A percentile compares a stretch with the other conserved stretches of the same genome.
These are phyloP conservation scores for Anarsia innoxiella DNA, from an alignment of 2,888 invertebrate genomes.

Conservation along the genomic window DNA sequence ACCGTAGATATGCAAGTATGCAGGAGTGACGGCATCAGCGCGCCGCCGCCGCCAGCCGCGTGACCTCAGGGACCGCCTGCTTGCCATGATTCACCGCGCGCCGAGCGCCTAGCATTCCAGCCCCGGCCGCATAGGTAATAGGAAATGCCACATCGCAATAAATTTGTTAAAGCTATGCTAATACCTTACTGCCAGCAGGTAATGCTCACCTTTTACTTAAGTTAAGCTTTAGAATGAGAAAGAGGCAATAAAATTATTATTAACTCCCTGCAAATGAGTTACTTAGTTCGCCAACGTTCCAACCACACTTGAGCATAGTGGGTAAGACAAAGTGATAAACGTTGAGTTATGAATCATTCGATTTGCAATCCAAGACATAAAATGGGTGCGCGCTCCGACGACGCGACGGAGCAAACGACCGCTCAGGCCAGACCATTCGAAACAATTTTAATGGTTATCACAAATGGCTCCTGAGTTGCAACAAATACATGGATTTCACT, in stretches of 20 bases:
- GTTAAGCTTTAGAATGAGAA: too few relatives aligned
- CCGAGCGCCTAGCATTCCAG: slow-evolving; percentile 50
- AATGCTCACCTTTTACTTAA: slow-evolving; percentile 22
- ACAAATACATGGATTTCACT: slow-evolving; percentile 12
- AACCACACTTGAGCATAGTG: too few relatives aligned
- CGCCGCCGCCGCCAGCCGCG: too few relatives aligned
- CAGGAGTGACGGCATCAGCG: slow-evolving; percentile 50
- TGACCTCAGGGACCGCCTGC: slow-evolving; percentile 44
- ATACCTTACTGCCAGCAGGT: slow-evolving; percentile 29
- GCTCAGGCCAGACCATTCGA: too few relatives aligned
- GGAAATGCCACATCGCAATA: slow-evolving; percentile 59
- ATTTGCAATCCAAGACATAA: too few relatives aligned
- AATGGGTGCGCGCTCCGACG: too few relatives aligned
- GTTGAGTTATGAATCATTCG: too few relatives aligned
- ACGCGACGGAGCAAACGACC: too few relatives aligned
- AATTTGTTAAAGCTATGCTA: slow-evolving; percentile 43
- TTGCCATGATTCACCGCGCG: slow-evolving; percentile 59
- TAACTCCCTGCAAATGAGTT: too few relatives aligned
- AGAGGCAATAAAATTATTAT: too few relatives aligned
- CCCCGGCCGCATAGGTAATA: slow-evolving; percentile 56
- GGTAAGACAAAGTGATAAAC: too few relatives aligned
- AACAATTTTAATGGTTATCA: slow-evolving; percentile 7
- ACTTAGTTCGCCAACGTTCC: too few relatives aligned
- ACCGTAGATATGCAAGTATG: slow-evolving; percentile 22
- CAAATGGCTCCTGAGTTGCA: slow-evolving; percentile 7